Evolutionary conservation across 2,888 invertebrate genomes (phyloP).

Genomic region (Brachyptera putata): DNA sequence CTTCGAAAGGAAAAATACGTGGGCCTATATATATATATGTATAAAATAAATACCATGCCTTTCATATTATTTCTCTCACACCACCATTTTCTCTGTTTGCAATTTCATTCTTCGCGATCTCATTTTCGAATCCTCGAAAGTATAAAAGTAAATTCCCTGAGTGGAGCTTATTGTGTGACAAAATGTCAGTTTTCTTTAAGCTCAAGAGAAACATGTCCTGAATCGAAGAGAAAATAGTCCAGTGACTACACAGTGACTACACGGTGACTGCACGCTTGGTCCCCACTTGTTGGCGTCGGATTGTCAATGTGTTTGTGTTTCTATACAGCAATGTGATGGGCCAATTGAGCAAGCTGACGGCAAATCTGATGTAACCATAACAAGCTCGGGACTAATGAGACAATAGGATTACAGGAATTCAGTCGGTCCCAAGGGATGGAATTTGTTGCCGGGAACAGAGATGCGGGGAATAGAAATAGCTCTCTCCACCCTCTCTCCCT

Average conservation of each 20-base stretch:
- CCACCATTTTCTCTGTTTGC: background rate
- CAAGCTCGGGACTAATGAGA: slow-evolving; percentile 28
- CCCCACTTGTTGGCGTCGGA: too few relatives aligned
- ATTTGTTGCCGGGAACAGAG: slow-evolving; percentile 12
- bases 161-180: slow-evolving; percentile 28
- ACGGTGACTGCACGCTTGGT: too few relatives aligned
- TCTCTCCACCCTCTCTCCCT: too few relatives aligned
- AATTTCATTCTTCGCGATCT: background rate
- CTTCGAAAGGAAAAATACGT: background rate
- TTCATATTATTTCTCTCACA: background rate
- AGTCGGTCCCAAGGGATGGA: slow-evolving; percentile 29
- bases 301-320: background rate
- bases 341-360: background rate
- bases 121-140: background rate
- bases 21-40: too few relatives aligned
- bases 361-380: too few relatives aligned
- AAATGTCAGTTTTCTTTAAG: slow-evolving; percentile 25
- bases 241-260: too few relatives aligned
- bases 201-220: background rate
- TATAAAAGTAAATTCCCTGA: slow-evolving; percentile 20
- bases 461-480: background rate
- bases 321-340: background rate
- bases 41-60: too few relatives aligned
- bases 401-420: slow-evolving; percentile 26
- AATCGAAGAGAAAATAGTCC: background rate